phyloP scores from a whole-genome alignment of 2,797 vertebrate species.

The Pangasius krempfi region DNA sequence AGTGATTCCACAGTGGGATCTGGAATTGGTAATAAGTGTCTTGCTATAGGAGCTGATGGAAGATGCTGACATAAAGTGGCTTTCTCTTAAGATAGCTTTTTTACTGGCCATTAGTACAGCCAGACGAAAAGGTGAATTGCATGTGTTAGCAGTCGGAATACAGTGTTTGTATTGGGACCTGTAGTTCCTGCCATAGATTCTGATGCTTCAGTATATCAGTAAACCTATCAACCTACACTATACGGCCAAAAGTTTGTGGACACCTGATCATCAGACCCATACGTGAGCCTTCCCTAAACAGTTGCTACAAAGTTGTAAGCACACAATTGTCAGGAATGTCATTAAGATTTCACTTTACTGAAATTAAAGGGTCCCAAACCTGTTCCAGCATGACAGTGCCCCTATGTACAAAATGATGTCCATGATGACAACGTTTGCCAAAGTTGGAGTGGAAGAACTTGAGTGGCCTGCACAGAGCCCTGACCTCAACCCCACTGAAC shows the following conservation, averaged over 20 bases:
- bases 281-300: no score
- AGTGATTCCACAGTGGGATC: background rate
- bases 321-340: no score
- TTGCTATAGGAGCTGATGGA: background rate
- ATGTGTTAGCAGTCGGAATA: background rate
- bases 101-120: background rate
- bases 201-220: background rate
- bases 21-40: background rate
- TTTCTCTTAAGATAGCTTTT: background rate
- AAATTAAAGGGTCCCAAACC: background rate
- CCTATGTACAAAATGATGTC: background rate
- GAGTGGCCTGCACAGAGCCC: no score
- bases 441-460: no score
- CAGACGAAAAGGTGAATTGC: background rate
- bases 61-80: background rate
- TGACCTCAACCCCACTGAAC: background rate
- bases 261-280: no score
- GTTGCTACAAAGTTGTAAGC: no score
- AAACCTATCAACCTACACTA: background rate
- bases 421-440: background rate
- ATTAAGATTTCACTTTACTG: background rate
- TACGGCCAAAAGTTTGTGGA: no score
- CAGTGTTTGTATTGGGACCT: background rate
- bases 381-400: background rate
- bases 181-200: background rate